Evolutionary conservation across 2,113 vertebrate species (phyloP), one percentile per base, ranked within the genome.

Genomic region (Petromus typicus): DNA sequence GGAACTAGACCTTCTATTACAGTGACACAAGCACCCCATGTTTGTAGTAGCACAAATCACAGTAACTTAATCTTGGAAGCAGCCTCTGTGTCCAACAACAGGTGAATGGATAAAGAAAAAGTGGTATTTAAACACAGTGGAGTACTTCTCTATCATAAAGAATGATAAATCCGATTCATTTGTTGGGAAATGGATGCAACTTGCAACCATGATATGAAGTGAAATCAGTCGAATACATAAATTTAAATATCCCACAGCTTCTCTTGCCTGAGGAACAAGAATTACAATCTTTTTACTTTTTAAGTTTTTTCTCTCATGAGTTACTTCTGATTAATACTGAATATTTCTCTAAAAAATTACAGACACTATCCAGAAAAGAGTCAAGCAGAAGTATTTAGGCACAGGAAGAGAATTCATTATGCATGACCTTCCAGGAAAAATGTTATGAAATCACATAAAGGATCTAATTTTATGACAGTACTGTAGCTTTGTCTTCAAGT

Each of bases 291-390:
- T 69, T 89, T 93, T 85, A 18, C 23, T 86, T 82, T 87, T 32
- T 22, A 32, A n/a, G 25, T 14, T 61, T 43, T 69, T 90, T 16
- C 37, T 83, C 12, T 90, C 43, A 0, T 79, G 43, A 92, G 1
- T 2, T 95, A 30, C 75, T 93, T 93, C 30, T 90, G n/a, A 61
- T 88, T 85, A 86, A 91, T 87, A 86, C 3, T 54, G 56, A 73
- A 83, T 5, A 57, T 37, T 85, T 69, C 30, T 20, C 61, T 61
- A 30, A 32, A 37, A 81, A 90, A 16, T 8, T 11, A 71, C 5
- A 51, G 37, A 78, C 92, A 22, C 4, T 79, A 16, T 90, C 17
- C 25, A 92, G 56, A 89, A 89, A 96, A 82, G 30, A 81, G 10
- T 86, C 75, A 81, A 81, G 22, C 37, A 57, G 40, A 91, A 95